Evolutionary conservation across 2,888 invertebrate genomes (phyloP).

Genomic region (Alloplasta piceator): DNA sequence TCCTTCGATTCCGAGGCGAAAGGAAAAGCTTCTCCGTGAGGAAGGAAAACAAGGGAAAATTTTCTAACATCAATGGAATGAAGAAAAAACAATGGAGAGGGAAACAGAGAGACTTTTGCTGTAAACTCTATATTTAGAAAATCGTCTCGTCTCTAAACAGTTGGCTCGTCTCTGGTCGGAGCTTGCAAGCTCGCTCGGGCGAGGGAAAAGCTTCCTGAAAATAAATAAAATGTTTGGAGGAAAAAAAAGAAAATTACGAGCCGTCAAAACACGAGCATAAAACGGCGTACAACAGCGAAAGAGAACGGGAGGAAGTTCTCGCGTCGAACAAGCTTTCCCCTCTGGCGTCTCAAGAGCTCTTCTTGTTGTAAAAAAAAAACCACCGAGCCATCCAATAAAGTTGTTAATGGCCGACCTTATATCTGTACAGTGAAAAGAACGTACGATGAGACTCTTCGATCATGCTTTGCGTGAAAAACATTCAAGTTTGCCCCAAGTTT

Average conservation of each 20-base stretch:
- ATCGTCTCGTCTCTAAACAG: slow-evolving; percentile 73
- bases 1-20: too few species aligned
- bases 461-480: slow-evolving; percentile 32
- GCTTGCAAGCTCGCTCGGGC: neutral
- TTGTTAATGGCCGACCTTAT: slow-evolving; percentile 69
- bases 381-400: slow-evolving; percentile 70
- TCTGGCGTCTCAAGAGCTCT: slow-evolving; percentile 47
- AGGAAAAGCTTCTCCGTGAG: too few species aligned
- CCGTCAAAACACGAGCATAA: slow-evolving; percentile 68
- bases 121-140: slow-evolving; percentile 76
- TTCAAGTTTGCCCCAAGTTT: slow-evolving; percentile 6
- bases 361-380: slow-evolving; percentile 64
- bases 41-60: too few species aligned
- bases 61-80: neutral
- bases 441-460: slow-evolving; percentile 18
- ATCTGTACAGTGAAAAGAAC: slow-evolving; percentile 31
- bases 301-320: neutral
- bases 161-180: slow-evolving; percentile 76
- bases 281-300: slow-evolving; percentile 28
- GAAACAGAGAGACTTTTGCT: slow-evolving; percentile 19
- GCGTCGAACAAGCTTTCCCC: slow-evolving; percentile 23
- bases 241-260: slow-evolving; percentile 63
- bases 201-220: slow-evolving; percentile 34
- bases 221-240: neutral
- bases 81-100: slow-evolving; percentile 16